A percentile compares a stretch with the other conserved stretches of the same genome.
Evolutionary conservation across 2,113 vertebrate genomes (phyloP).

Genomic region (Gopherus flavomarginatus): DNA sequence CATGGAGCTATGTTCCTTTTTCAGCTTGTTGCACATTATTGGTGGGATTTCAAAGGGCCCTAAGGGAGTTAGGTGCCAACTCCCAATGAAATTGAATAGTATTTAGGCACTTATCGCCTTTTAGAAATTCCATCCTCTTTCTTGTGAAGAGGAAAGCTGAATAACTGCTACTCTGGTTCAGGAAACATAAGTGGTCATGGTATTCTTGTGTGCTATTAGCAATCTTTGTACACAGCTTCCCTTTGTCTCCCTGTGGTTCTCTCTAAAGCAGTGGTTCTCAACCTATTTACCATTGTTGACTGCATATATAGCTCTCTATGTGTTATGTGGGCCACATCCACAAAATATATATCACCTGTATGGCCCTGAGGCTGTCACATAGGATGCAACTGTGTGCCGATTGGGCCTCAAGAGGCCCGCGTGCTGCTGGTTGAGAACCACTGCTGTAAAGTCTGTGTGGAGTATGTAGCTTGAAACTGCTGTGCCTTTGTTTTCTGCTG

Average conservation of each 20-base stretch:
- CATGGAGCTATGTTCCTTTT: neutral
- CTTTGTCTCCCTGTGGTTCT: fast-evolving
- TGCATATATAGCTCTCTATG: no score
- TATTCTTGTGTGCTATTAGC: neutral
- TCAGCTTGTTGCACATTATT: neutral
- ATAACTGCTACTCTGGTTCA: neutral
- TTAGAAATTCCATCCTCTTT: conserved; percentile 1
- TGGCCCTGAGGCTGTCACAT: no score
- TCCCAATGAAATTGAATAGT: neutral
- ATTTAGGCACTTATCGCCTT: neutral
- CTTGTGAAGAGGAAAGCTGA: neutral
- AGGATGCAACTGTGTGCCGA: no score
- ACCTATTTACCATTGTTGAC: no score
- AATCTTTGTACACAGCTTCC: neutral
- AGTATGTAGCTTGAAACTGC: fast-evolving
- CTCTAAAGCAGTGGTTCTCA: neutral
- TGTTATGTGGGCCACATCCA: no score
- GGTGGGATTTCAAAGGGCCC: neutral
- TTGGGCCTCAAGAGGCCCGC: no score
- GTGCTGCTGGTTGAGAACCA: no score
- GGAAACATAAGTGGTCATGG: neutral
- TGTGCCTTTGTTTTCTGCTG: no score
- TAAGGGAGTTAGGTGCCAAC: conserved; percentile 4
- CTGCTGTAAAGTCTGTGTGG: neutral
- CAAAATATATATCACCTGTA: no score